phyloP scores from a whole-genome alignment of 1,140 invertebrate genomes.

The Eulimnadia texana region DNA sequence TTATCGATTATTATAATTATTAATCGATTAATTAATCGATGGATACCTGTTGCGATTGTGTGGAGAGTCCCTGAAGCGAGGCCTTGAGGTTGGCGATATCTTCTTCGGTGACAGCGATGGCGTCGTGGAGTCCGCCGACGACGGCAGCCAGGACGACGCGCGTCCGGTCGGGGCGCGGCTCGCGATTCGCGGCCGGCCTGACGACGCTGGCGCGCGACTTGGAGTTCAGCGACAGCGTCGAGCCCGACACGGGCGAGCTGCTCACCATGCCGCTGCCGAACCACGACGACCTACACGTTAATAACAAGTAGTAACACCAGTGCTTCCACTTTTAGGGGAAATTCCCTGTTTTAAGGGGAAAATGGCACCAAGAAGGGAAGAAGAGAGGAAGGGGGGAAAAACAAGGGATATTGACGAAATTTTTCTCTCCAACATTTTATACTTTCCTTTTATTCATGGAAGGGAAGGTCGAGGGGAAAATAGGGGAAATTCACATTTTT shows the following conservation, averaged over 20 bases:
- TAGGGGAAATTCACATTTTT: background rate
- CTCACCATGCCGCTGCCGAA: constrained; percentile 16
- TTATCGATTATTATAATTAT: background rate
- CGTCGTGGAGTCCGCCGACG: constrained; percentile 28
- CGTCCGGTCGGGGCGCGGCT: constrained; percentile 29
- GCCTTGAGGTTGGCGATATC: constrained; percentile 22
- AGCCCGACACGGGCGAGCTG: constrained; percentile 18
- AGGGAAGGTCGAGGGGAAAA: no score
- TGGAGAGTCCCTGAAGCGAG: constrained; percentile 17
- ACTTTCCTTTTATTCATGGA: no score
- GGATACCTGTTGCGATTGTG: constrained; percentile 22
- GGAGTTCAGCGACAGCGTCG: constrained; percentile 20
- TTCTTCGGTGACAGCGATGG: constrained; percentile 22
- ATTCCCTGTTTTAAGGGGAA: no score
- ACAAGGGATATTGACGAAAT: no score
- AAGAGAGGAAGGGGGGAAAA: no score
- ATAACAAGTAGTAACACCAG: background rate
- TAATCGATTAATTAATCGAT: constrained; percentile 23
- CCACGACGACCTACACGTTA: constrained; percentile 9
- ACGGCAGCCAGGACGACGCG: constrained; percentile 30
- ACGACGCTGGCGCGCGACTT: constrained; percentile 24
- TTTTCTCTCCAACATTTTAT: no score
- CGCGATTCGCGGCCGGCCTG: constrained; percentile 21
- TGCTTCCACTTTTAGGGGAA: background rate
- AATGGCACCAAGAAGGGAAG: no score